Evolutionary conservation across 92 coral and sea anemone genomes (phyloP).

Genomic region (Hydrozoanthus gracilis): DNA sequence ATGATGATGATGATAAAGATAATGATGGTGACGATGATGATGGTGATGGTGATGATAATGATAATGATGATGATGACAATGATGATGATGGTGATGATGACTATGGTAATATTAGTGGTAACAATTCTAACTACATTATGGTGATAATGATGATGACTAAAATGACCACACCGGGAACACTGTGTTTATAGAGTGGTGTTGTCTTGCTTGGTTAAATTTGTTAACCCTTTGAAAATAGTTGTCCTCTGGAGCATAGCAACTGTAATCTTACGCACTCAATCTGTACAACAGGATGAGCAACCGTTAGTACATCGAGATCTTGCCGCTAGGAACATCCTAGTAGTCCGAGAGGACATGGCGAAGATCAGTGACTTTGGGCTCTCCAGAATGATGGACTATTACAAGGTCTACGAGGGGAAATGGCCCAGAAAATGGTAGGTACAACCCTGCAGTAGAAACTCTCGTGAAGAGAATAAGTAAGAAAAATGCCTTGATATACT

Average conservation of each 20-base stretch:
- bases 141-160: too few relatives aligned
- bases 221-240: not conserved
- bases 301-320: constrained; percentile 86
- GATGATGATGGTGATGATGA: not conserved
- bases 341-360: constrained; percentile 77
- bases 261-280: not conserved
- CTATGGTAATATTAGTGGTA: not conserved
- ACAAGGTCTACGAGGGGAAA: constrained; percentile 60
- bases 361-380: constrained; percentile 97
- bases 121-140: too few relatives aligned
- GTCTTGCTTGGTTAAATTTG: too few relatives aligned
- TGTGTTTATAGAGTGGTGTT: too few relatives aligned
- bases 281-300: constrained; percentile 62
- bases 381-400: constrained; percentile 84
- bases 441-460: not conserved
- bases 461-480: not conserved
- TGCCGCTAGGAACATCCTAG: constrained; percentile 95
- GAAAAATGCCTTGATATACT: not conserved
- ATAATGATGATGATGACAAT: not conserved
- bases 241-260: not conserved
- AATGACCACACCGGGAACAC: too few relatives aligned
- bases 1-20: not conserved
- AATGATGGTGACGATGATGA: not conserved
- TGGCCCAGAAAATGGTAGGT: constrained; percentile 84
- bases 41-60: not conserved